phyloP scores from a whole-genome alignment of 2,888 invertebrate genomes.

The Sarcophaga subvicina region DNA sequence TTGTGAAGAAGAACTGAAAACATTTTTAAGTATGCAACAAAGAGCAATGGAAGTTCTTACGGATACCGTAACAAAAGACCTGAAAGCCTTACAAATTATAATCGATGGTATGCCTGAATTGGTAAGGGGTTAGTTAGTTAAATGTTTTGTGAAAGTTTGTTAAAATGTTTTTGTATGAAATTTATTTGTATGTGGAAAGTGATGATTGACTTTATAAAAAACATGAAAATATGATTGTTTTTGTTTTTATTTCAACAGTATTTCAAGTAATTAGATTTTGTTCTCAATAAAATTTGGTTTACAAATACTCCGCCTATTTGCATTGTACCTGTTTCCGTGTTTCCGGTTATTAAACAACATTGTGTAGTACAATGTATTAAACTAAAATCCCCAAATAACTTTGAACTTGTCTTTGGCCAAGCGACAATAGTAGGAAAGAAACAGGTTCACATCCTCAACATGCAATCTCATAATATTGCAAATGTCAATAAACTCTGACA shows the following conservation, averaged over 20 bases:
- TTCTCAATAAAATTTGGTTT: constrained; percentile 32
- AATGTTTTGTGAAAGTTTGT: not conserved
- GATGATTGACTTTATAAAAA: not conserved
- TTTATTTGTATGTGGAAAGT: not conserved
- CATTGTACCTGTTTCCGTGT: not conserved
- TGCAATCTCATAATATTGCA: constrained; percentile 36
- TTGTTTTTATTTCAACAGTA: not conserved
- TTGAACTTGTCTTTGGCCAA: constrained; percentile 61
- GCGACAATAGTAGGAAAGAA: constrained; percentile 52
- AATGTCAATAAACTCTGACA: constrained; percentile 64
- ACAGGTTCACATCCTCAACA: constrained; percentile 65
- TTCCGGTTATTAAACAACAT: constrained; percentile 46
- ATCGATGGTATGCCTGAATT: constrained; percentile 89
- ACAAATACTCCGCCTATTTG: not conserved
- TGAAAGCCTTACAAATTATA: constrained; percentile 89
- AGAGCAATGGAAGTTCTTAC: constrained; percentile 93
- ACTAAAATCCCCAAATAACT: constrained; percentile 53
- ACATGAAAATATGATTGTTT: not conserved
- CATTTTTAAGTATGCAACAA: constrained; percentile 93
- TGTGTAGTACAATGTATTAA: constrained; percentile 21
- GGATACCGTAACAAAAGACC: constrained; percentile 90
- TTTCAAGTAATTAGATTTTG: constrained; percentile 8
- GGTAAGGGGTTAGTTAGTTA: constrained; percentile 71
- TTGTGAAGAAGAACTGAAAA: constrained; percentile 87
- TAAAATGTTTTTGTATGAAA: constrained; percentile 3